phyloP scores from a whole-genome alignment of 2,797 vertebrate genomes.

The Catamblyrhynchus diadema region DNA sequence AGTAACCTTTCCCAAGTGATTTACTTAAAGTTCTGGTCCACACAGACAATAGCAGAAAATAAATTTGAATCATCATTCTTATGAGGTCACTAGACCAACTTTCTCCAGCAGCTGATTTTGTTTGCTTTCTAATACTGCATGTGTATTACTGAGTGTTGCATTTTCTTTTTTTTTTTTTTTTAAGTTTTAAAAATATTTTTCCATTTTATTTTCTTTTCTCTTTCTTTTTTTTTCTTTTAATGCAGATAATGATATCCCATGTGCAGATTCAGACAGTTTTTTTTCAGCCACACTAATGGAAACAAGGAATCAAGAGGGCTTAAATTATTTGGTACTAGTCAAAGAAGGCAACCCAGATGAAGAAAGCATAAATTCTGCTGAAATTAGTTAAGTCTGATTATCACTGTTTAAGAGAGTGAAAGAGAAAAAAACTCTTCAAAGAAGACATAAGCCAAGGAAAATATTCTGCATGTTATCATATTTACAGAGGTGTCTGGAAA shows the following conservation, averaged over 20 bases:
- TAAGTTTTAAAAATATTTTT: not conserved
- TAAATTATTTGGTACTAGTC: constrained; percentile 77
- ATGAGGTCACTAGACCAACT: not conserved
- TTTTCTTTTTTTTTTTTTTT: not conserved
- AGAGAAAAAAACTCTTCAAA: constrained; percentile 38
- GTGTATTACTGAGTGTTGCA: not conserved
- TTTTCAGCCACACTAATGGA: constrained; percentile 56
- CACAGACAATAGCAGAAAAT: not conserved
- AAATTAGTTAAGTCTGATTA: not conserved
- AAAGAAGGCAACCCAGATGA: constrained; percentile 37
- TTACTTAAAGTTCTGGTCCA: not conserved
- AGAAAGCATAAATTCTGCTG: constrained; percentile 10
- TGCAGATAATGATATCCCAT: constrained; percentile 36
- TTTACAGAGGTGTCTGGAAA: not conserved
- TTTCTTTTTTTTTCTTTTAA: not conserved
- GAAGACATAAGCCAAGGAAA: constrained; percentile 38
- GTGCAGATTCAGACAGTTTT: constrained; percentile 51
- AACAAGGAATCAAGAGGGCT: constrained; percentile 71
- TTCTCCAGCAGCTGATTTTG: not conserved
- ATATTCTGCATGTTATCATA: not conserved
- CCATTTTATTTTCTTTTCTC: not conserved
- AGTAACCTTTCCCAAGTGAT: not conserved
- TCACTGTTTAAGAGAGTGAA: not conserved
- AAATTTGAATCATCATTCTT: not conserved
- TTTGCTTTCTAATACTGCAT: not conserved